Evolutionary conservation across 1,140 invertebrate species (phyloP).

Genomic region (Arion vulgaris): DNA sequence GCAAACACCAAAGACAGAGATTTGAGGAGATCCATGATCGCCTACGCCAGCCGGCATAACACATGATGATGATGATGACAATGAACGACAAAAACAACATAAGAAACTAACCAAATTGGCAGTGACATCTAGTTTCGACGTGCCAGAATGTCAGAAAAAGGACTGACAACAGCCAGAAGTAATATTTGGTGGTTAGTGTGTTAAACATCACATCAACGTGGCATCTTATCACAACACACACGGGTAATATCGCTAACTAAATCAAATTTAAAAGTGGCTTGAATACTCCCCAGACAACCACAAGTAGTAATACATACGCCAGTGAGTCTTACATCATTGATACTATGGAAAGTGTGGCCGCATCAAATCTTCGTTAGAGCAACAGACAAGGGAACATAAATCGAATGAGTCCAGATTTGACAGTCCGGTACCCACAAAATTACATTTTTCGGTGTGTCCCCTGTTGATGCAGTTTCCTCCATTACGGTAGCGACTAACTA

Average conservation of each 20-base stretch:
- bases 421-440: background rate
- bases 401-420: background rate
- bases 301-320: background rate
- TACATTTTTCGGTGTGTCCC: background rate
- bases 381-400: background rate
- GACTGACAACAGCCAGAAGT: no score
- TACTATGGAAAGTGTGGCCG: background rate
- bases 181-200: background rate
- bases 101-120: background rate
- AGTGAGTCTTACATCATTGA: background rate
- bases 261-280: slow-evolving; percentile 5
- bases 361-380: background rate
- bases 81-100: no score
- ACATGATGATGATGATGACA: no score
- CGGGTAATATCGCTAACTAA: background rate
- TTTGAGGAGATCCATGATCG: no score
- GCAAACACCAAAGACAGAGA: no score
- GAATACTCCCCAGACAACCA: background rate
- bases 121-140: background rate
- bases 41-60: no score
- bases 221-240: background rate
- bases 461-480: no score
- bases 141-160: no score
- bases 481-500: no score
- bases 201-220: background rate